Evolutionary conservation across 2,797 vertebrate species (phyloP), one percentile per base, ranked within the genome.

Genomic region (Micromesistius poutassou): DNA sequence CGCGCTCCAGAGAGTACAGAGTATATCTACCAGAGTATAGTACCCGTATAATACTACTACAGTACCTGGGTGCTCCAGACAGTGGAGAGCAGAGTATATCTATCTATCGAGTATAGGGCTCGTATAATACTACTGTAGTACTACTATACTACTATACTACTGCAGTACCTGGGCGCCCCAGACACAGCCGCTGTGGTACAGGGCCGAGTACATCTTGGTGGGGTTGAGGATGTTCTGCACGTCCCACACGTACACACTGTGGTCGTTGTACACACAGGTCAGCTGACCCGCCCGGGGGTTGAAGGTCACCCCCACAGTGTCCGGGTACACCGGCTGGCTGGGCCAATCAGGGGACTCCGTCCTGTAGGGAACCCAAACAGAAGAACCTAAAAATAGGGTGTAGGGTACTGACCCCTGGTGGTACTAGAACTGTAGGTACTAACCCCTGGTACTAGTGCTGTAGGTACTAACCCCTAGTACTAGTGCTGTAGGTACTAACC

Each of bases 211-310:
- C 4, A 96, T 81, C 82, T 94, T 96, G 72, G 78, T 77, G 0
- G 88, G 91, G 30, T 88, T 91, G 79, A 78, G 81, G 75, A 95
- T 80, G 31, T 96, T 93, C 7, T 16, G 85, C 0, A 96, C 91
- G 0, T 97, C 94, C 97, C 97, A 97, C 35, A 96, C 86, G 0
- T 96, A 97, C 75, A 98, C 72, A 13, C 97, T 98, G 90, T 97
- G 97, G 86, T 98, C 97, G 70, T 90, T 95, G 89, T 97, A 98
- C 8, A 97, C 91, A 0, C 96, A 96, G 42, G 94, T 94, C 42
- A 98, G 93, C 77, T 92, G 93, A 14, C 79, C 77, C 16, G 89
- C 87, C 0, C 50, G 0, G 0, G 93, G 82, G 81, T 97, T 95
- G 68, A 95, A 96, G 77, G 94, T 94, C 87, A 97, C 77, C 0